Evolutionary conservation across 1,140 invertebrate species (phyloP).

Genomic region (Drosophila novamexicana): DNA sequence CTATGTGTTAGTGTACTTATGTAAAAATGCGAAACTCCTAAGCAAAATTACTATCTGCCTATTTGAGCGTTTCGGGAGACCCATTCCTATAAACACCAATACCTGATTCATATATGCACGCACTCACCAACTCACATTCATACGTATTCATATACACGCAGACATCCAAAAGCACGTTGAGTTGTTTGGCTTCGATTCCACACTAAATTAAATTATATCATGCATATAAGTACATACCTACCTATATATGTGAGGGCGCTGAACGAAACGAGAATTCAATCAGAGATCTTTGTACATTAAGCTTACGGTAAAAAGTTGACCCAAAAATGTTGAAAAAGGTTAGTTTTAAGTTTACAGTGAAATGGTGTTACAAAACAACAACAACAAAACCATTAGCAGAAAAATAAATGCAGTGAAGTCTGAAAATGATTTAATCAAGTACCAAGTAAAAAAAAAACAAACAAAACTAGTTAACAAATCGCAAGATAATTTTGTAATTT

Average conservation of each 20-base stretch:
- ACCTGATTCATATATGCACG: constrained; percentile 24
- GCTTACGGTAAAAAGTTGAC: constrained; percentile 74
- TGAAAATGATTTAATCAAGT: constrained; percentile 83
- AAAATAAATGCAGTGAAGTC: constrained; percentile 75
- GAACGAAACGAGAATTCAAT: constrained; percentile 55
- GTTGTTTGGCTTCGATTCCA: constrained; percentile 31
- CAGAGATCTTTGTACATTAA: constrained; percentile 74
- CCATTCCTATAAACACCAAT: constrained; percentile 41
- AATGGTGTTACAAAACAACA: constrained; percentile 62
- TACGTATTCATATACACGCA: constrained; percentile 2
- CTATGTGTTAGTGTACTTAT: constrained; percentile 78
- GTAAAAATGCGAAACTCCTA: constrained; percentile 62
- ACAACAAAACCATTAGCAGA: constrained; percentile 37
- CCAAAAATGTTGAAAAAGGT: constrained; percentile 73
- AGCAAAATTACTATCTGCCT: constrained; percentile 31
- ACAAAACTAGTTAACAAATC: constrained; percentile 44
- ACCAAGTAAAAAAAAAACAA: constrained; percentile 62
- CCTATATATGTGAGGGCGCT: constrained; percentile 36
- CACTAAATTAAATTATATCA: constrained; percentile 70
- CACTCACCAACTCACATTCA: not conserved
- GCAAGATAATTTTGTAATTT: constrained; percentile 74
- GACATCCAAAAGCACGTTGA: constrained; percentile 35
- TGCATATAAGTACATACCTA: constrained; percentile 54
- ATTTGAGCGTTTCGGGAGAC: constrained; percentile 38
- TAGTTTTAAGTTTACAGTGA: constrained; percentile 64